Base-by-base conservation (phyloP, 2,113 vertebrate species). In the Onychorhynchus coronatus region DNA sequence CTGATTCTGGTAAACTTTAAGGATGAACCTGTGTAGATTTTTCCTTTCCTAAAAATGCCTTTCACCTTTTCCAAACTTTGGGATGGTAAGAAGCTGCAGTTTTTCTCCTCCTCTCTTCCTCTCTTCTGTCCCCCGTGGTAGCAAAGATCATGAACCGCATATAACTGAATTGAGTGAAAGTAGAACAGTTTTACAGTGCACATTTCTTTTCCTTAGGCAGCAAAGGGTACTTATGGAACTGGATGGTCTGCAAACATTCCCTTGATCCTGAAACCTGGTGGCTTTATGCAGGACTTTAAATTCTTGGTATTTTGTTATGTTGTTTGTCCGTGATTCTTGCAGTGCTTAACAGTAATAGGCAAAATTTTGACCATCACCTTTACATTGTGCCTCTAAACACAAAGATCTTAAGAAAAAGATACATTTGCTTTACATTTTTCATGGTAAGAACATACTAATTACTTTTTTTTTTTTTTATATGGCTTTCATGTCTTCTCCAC, bases 101-200 rank as follows among this genome's bases (percentile, higher is more conserved):
- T 56, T 42, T 56, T 5, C 5, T 28, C 1, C 11, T 55, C 30
- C 22, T 61, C 23, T 87, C 12, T 31, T 74, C 23, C 19, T 52
- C 44, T 8, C 8, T 4, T 67, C 33, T 39, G 17, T 20, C 35
- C 41, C 3, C 15, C 11, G 5, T 47, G 23, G n/a, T 19, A 62
- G 11, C 37, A 80, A 77, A 88, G 42, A 56, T 61, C 9, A 24
- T 0, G 1, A 79, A 63, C 25, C 59, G 31, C 0, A 0, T 14
- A 7, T 49, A 75, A 68, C 24, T 50, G 30, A 59, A 56, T 21
- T 31, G 31, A 59, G n/a, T 22, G n/a, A 68, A 94, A 85, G 11
- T 49, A 25, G 24, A 75, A 37, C 12, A 44, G 47, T 82, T 88
- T 72, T 2, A 5, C 11, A 46, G 44, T n/a, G n/a, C 8, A 9